Evolutionary conservation across 37 sponge, comb jelly and placozoan species (phyloP), one percentile per base, ranked within the genome.

Genomic region (Ephydatia muelleri): DNA sequence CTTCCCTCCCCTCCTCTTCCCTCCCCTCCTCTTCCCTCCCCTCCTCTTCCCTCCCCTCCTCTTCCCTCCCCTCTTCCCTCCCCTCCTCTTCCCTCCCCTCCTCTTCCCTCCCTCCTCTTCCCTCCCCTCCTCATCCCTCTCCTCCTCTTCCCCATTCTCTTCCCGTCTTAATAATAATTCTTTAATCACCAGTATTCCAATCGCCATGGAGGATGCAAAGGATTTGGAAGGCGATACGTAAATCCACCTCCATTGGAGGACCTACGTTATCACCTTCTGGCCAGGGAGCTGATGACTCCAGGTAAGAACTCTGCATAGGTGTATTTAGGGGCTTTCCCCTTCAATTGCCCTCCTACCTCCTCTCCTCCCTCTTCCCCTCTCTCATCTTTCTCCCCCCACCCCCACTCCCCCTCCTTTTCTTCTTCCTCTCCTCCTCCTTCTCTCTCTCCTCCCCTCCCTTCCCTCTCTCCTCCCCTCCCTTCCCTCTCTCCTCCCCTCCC

Each of bases 361-460:
- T 12, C 47, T 6, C 38, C 37, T 11, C 49, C 49, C 78, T 5
- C 78, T 23, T 12, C 49, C 49, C 49, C 49, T 25, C 4, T 11
- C 38, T 78, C 28, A 22, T 21, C 70, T 11, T 29, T 11, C 80
- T 77, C 66, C 30, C 65, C 80, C 67, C 65, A 65, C 49, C n/a
- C 80, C 67, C 26, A 28, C 30, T 11, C 80, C 66, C 65, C 3
- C 47, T 43, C 49, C 26, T 40, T 4, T 49, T 12, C 47, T 6
- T 77, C 37, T 11, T 26, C 49, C 78, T 5, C 78, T 23, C 29
- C 49, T 19, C 49, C 49, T 25, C 4, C 35, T 11, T 30, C 68
- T 67, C 30, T 11, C 3, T 34, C 14, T 43, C 68, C 81, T 32
- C 68, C 70, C 65, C 80, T 2, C 30, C 81, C 39, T 11, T 30